These are phyloP conservation scores for Scomber colias DNA, from an alignment of 2,113 vertebrate genomes.

Conservation along the genomic window DNA sequence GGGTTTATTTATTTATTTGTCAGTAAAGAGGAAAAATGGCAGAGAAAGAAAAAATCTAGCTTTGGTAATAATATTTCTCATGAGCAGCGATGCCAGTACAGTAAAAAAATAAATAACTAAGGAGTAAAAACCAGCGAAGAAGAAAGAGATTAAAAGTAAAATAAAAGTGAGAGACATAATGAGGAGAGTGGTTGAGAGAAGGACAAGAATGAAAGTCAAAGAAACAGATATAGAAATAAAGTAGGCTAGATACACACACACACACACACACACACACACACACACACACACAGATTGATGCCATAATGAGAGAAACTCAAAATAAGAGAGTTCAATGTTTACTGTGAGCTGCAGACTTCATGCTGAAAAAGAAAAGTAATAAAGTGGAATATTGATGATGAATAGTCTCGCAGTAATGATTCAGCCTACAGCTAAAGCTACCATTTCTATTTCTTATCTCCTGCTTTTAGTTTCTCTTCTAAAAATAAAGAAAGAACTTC, in stretches of 20 bases:
- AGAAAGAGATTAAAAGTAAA: too few relatives aligned
- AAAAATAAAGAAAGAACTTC: not conserved
- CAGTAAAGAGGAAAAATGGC: conserved; percentile 13
- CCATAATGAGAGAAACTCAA: not conserved
- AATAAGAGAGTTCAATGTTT: not conserved
- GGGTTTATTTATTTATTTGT: not conserved
- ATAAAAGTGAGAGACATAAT: not conserved
- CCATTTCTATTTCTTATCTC: not conserved
- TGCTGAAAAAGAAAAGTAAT: not conserved
- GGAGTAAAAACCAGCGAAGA: not conserved
- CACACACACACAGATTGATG: not conserved
- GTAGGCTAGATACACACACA: not conserved
- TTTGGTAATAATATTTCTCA: conserved; percentile 30
- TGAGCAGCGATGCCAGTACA: not conserved
- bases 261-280: not conserved
- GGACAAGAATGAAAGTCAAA: not conserved
- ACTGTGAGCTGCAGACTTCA: not conserved
- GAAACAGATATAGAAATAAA: not conserved
- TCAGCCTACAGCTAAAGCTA: not conserved
- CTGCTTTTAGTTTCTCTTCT: not conserved
- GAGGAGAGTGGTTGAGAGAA: not conserved
- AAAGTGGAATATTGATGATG: not conserved
- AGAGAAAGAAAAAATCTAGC: not conserved
- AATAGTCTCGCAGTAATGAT: not conserved
- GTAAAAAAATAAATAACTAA: not conserved